Evolutionary conservation across 2,888 invertebrate genomes (phyloP), one percentile per base, ranked within the genome.

Genomic region (Seira ritae): DNA sequence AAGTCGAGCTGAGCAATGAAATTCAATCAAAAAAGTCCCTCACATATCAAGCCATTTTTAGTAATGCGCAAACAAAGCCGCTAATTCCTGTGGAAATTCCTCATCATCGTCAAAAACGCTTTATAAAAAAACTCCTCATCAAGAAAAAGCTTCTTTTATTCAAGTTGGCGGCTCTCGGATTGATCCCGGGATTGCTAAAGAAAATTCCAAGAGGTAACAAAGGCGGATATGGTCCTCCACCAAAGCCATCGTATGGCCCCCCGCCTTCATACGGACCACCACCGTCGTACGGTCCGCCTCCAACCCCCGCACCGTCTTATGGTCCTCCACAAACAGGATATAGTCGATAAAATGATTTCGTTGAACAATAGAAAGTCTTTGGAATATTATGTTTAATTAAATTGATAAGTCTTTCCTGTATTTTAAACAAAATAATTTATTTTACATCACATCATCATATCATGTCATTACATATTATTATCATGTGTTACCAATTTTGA

Each of bases 231-330:
- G 84, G 78, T 10, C 81, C 85, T 8, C 46, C 82, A 1, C 80
- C 80, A 17, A 55, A 66, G 3, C 79, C 81, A 8, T 66, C 72
- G 4, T 84, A 84, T 42, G 84, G 84, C 12, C 79, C 84, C 6
- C 84, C 84, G 1, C 84, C 84, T 10, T 71, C 78, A 1, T 84
- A 84, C 19, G 84, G 84, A 17, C 81, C 81, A 3, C 83, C 78
- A 0, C 78, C 78, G 19, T 81, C 81, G 0, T 81, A 81, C n/a
- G 81, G 81, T n/a, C 83, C 83, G 8, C 83, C 78, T 10, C 80
- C 79, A 24, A 15, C 72, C 6, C 72, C 79, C 23, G 37, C 72
- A n/a, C 67, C 79, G 6, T 78, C 78, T 2, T 79, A 79, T 66
- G 84, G 84, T 19, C 76, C 80, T 46, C 84, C 84, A 6, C 73